Evolutionary conservation across 2,113 vertebrate genomes (phyloP).

Genomic region (Hippocampus comes): DNA sequence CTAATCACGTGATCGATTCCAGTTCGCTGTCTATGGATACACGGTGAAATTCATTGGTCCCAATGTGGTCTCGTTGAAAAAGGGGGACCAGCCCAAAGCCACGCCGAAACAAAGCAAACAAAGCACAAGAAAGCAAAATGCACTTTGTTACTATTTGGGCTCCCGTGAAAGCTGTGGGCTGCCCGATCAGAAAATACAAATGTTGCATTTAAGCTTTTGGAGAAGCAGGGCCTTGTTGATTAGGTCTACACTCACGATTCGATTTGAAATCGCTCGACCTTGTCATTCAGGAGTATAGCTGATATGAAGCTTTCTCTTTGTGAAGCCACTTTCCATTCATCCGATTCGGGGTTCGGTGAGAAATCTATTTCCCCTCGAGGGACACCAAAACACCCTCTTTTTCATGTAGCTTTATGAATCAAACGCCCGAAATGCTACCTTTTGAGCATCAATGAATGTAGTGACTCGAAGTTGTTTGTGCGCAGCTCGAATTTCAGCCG

Average conservation of each 20-base stretch:
- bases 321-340: slow-evolving; percentile 1
- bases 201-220: background rate
- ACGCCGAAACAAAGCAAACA: slow-evolving; percentile 68
- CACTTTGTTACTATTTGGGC: slow-evolving; percentile 56
- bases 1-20: background rate
- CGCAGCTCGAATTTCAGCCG: slow-evolving; percentile 21
- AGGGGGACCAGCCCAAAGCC: slow-evolving; percentile 20
- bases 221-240: background rate
- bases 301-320: background rate
- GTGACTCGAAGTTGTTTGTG: slow-evolving; percentile 19
- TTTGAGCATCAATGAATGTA: slow-evolving; percentile 50
- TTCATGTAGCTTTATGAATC: slow-evolving; percentile 8
- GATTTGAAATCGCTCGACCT: background rate
- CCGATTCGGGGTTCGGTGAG: background rate
- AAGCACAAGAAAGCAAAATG: background rate
- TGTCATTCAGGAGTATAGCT: background rate
- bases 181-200: slow-evolving; percentile 2
- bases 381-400: slow-evolving; percentile 19
- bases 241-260: background rate
- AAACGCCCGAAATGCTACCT: slow-evolving; percentile 30
- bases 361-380: background rate
- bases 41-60: background rate
- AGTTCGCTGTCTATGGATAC: background rate
- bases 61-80: background rate
- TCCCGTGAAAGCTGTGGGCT: slow-evolving; percentile 39